Base-by-base conservation (phyloP, 2,797 vertebrate species). In the Dendrocincla fuliginosa region DNA sequence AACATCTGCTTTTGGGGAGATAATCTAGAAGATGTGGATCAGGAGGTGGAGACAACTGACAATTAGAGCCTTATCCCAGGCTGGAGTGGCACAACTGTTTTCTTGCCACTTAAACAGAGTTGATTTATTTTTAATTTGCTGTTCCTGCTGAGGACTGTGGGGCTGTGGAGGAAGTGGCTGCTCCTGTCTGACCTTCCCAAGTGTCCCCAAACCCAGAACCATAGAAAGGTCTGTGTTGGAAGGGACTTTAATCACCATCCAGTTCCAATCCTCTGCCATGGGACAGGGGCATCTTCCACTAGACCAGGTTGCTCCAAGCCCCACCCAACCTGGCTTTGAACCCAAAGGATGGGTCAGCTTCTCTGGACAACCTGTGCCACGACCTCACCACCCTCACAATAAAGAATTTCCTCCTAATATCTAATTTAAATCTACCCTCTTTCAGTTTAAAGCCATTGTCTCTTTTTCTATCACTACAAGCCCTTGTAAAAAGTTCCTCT, bases 251-350 rank as follows among this genome's bases (percentile, higher is more conserved):
- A 68, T 39, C 4, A 50, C 32, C 42, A 17, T 25, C 8, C 19
- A 4, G 8, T 50, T 83, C 24, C 50, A 74, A 7, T 2, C 3
- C 11, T 2, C 8, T 59, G 6, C 32, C 2, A 22, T 11, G 13
- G 13, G 23, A 10, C 64, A 50, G 28, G 11, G 44, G 22, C 28
- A 44, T 1, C 5, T 57, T 25, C 37, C 28, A 30, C 16, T 22
- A 3, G 10, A 11, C 23, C n/a, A 69, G 13, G 8, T 0, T 13
- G 28, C 8, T 50, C 16, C 4, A 56, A 69, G 6, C 4, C 16
- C 13, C 0, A 0, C 37, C 56, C 32, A 55, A 0, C 13, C 16
- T 37, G 9, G 2, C 23, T 11, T 44, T 30, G 37, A 14, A 33
- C 18, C 33, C 9, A 44, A 44, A 24, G 6, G 23, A 33, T 77